Evolutionary conservation across 2,113 vertebrate genomes (phyloP).

Genomic region (Cervus canadensis): DNA sequence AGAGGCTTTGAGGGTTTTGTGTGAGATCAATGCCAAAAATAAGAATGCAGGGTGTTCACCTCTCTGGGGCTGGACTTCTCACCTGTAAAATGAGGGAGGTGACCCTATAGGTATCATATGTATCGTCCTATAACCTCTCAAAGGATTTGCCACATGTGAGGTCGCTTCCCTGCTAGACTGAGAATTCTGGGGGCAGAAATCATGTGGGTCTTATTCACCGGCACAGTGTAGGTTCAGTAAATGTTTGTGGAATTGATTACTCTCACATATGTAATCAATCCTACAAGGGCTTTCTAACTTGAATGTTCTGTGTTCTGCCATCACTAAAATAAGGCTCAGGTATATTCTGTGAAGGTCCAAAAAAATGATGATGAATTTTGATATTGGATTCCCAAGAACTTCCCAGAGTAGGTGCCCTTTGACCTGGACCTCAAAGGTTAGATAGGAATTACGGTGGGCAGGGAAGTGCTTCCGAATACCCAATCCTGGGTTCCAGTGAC

Average conservation of each 20-base stretch:
- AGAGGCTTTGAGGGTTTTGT: slow-evolving; percentile 14
- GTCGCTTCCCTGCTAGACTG: neutral
- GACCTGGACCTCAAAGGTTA: neutral
- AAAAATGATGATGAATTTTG: neutral
- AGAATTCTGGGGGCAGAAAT: neutral
- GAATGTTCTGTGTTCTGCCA: neutral
- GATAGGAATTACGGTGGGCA: neutral
- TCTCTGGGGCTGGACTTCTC: neutral
- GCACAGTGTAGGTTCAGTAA: neutral
- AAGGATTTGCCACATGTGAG: neutral
- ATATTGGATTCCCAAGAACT: neutral
- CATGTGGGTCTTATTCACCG: neutral
- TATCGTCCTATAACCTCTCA: neutral
- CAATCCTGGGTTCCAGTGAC: neutral
- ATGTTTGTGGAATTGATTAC: neutral
- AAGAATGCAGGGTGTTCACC: neutral
- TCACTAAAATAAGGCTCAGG: slow-evolving; percentile 4
- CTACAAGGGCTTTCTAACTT: neutral
- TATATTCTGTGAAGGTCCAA: neutral
- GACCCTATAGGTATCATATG: neutral
- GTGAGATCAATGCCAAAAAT: neutral
- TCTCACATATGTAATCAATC: neutral
- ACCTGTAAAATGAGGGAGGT: neutral
- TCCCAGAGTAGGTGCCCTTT: neutral
- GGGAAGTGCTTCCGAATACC: neutral